Base-by-base conservation (phyloP, 1,140 invertebrate genomes). In the Leucophenga varia region DNA sequence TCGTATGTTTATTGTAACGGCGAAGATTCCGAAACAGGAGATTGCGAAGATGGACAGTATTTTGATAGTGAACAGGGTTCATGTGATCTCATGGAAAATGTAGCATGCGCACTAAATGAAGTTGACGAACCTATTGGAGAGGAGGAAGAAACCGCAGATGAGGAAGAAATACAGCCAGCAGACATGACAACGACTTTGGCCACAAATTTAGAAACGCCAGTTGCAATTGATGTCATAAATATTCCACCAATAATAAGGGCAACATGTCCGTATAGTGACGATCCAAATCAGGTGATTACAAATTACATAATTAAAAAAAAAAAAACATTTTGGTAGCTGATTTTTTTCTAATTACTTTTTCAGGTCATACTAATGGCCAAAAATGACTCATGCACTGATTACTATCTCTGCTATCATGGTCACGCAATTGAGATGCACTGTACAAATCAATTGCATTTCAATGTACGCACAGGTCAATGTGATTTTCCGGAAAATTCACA, bases 341-440 rank as follows among this genome's bases (percentile, higher is more conserved):
- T n/a, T n/a, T n/a, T n/a, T n/a, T n/a, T n/a, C n/a, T n/a, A n/a
- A n/a, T n/a, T n/a, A n/a, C n/a, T n/a, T n/a, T n/a, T n/a, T n/a
- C n/a, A n/a, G n/a, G 57, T 73, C 8, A 67, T 73, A 4, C 21
- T 73, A 2, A 60, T 70, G 50, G 21, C 64, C 12, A 72, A 44
- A 41, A 68, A 56, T 40, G 44, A 52, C 2, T 59, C 65, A 3
- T 73, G 70, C 43, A 49, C 60, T 3, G 53, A 47, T 7, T 73
- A 72, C 28, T 73, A 63, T 40, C 47, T 73, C 1, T 73, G 70
- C 39, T 72, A 73, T 43, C 64, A 73, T 7, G 65, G 70, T 1
- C 56, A 70, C 37, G 60, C 65, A 28, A 68, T 73, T 48, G 63
- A 63, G 19, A 72, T 72, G 70, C 63, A 65, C 19, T 73, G 70